Conservation (phyloP, 2,797 vertebrate species). For the Chrosomus eos region DNA sequence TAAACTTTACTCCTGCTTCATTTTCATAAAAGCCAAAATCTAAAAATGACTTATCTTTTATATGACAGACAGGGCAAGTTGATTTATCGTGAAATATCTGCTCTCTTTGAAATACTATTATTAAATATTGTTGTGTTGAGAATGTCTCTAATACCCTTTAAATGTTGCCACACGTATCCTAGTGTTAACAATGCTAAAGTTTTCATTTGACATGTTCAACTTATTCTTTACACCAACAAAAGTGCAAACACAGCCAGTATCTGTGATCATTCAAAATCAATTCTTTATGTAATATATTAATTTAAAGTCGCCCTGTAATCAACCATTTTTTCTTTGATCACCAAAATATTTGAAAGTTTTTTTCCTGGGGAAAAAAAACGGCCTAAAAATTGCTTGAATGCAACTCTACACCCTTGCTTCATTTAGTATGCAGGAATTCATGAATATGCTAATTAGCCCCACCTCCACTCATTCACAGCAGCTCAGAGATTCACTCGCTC, state of each 20-base stretch:
- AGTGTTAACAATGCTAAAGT: not conserved
- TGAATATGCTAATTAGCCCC: no score
- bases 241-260: not conserved
- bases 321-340: no score
- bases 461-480: no score
- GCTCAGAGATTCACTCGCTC: no score
- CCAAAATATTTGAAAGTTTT: no score
- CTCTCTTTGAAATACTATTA: not conserved
- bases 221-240: not conserved
- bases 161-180: not conserved
- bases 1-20: not conserved
- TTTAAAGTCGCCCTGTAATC: no score
- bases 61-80: not conserved
- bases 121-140: not conserved
- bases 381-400: no score
- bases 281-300: no score
- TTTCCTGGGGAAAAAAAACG: no score
- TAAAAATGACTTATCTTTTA: not conserved
- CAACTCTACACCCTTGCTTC: no score
- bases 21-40: slow-evolving; percentile 10
- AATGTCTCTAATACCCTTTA: not conserved
- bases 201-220: not conserved
- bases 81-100: not conserved
- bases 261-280: not conserved
- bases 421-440: no score